Evolutionary conservation across 2,888 invertebrate genomes (phyloP), one percentile per base, ranked within the genome.

Genomic region (Beris morrisii): DNA sequence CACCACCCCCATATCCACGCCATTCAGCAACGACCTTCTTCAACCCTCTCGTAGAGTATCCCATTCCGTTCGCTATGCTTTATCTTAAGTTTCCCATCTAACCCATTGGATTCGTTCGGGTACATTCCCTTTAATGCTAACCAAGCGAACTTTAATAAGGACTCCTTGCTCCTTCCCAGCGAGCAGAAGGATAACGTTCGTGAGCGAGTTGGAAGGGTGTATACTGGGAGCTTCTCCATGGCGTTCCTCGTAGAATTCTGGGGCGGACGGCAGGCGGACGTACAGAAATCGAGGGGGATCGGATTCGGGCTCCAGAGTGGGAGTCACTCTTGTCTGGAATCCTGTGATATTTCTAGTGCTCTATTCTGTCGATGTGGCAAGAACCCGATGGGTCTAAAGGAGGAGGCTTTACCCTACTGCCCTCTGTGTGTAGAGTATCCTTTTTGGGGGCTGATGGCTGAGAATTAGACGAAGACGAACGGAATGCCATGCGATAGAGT

Each of bases 301-400:
- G 38, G 38, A 38, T 38, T 38, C 38, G 38, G 38, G 38, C 38
- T 38, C 38, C 38, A 38, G 38, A 46, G 31, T 53, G 53, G 28
- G 53, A 31, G 53, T n/a, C 53, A 53, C 30, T 53, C 28, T 53
- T 53, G 53, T 53, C 53, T 53, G 53, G 53, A 53, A 53, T 53
- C 31, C 31, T 31, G 53, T 30, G 53, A 53, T 53, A 53, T 53
- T 31, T 30, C 31, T 53, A 53, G 31, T 30, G 28, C 31, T 53
- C 53, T 31, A 30, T 53, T 31, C 53, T 30, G 31, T 53, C 53
- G 53, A 31, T n/a, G 11, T 28, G 53, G 31, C n/a, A 53, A 53
- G 53, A 30, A 4, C 22, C 38, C 9, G 38, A 38, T 38, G 38
- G 38, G 38, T 38, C 38, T 38, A 38, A 38, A 38, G 38, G 38